Percentiles rank a stretch among this genome's conserved stretches.
phyloP scores from a whole-genome alignment of 1,140 invertebrate species.

The Ips nitidus region DNA sequence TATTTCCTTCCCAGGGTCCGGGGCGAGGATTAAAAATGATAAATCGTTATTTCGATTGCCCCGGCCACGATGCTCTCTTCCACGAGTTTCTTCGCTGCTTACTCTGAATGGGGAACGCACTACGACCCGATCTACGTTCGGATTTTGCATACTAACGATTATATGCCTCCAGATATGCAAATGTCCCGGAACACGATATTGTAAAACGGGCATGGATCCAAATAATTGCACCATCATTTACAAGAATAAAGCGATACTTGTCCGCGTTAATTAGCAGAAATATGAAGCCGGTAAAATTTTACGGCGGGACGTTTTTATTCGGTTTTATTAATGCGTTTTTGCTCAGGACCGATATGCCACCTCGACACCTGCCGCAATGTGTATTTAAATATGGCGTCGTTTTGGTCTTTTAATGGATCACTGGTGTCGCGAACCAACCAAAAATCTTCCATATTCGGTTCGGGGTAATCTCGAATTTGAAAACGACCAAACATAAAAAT shows the following conservation, averaged over 20 bases:
- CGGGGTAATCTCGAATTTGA: neutral
- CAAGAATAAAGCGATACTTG: conserved; percentile 31
- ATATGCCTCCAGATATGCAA: conserved; percentile 25
- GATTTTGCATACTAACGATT: conserved; percentile 31
- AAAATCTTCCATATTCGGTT: too few species aligned
- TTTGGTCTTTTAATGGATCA: too few species aligned
- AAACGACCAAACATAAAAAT: conserved; percentile 18
- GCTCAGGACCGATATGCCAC: neutral
- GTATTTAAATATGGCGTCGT: too few species aligned
- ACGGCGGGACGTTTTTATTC: neutral
- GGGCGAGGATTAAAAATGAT: conserved; percentile 28
- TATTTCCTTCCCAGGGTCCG: conserved; percentile 36
- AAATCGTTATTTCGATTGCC: conserved; percentile 15
- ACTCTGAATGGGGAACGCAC: too few species aligned
- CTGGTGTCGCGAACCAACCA: too few species aligned
- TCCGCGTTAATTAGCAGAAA: conserved; percentile 28
- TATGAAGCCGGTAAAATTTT: conserved; percentile 26
- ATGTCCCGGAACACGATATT: conserved; percentile 25
- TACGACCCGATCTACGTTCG: neutral
- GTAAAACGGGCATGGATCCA: conserved; percentile 3
- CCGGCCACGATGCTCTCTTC: too few species aligned
- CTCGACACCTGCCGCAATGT: too few species aligned
- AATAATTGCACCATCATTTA: conserved; percentile 29
- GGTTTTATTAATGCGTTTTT: conserved; percentile 1
- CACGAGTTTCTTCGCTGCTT: too few species aligned